Base-by-base conservation (phyloP, 2,113 vertebrate species). In the Thermophis baileyi region DNA sequence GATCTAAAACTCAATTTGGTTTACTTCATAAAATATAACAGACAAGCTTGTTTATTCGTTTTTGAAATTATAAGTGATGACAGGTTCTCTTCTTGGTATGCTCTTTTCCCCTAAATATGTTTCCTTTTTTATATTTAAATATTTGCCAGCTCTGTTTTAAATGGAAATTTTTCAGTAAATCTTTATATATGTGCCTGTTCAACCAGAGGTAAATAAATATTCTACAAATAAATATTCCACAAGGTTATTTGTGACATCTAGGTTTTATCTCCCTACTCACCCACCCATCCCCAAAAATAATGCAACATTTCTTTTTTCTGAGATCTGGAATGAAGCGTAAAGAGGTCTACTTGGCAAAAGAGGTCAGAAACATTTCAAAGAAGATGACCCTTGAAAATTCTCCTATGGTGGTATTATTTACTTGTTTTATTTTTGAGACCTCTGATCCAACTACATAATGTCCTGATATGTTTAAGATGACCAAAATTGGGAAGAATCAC, bases 401-500 rank as follows among this genome's bases (percentile, higher is more conserved):
- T 6, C 14, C 40, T 74, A 74, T 74, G n/a, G 69, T 74, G n/a
- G n/a, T 40, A 20, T 20, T 74, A 35, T 74, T 74, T 35, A 35
- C 30, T 35, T 35, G 2, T 74, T 74, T 74, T 74, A 40, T 74
- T 74, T 74, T 40, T 40, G 69, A 74, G 69, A 40, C 14, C 16
- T 7, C n/a, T 74, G 69, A 35, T 74, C 6, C n/a, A 69, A 69
- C 63, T 69, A n/a, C 2, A 35, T n/a, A 35, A 69, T 69, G 24
- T 22, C 2, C 24, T 85, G n/a, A 11, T 27, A 86, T 92, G 90
- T 93, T 85, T 57, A 95, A 93, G 92, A 51, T 51, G 20, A 35
- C 22, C 35, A 14, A 94, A 92, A 95, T 14, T 50, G n/a, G 57
- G 89, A 90, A 89, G 57, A 95, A 87, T n/a, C 88, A 93, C 90